Evolutionary conservation across 2,113 vertebrate species (phyloP), one percentile per base, ranked within the genome.

Genomic region (Hipposideros armiger): DNA sequence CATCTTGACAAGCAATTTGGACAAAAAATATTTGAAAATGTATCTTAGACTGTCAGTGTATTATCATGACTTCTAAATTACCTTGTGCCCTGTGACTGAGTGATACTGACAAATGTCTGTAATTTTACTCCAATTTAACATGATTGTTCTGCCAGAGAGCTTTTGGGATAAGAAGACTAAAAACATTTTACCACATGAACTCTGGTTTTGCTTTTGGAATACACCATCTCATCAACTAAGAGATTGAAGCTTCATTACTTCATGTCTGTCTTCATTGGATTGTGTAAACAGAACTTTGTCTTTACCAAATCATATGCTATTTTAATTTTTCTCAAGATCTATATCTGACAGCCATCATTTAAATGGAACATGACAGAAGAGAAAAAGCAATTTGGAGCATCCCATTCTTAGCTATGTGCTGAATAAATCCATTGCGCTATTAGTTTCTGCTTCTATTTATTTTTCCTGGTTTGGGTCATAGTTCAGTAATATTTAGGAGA

Each of bases 281-380:
- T 97, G 87, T 72, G 14, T 89, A 86, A 96, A 85, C 40, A 62
- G 77, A 95, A 85, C 64, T 85, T 77, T 96, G 73, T 91, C 56
- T 80, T 94, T 95, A 96, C 73, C 69, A 96, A 96, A 94, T 93
- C 78, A 94, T 76, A 66, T 36, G 83, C 95, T 93, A 83, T 80
- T 97, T 97, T 96, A 87, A 94, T 83, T 86, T 96, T 97, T 91
- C 81, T 96, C 84, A 94, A 87, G 73, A 93, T 91, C 78, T 80
- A 93, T 72, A 91, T 69, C 58, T 83, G 40, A 80, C 11, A 91
- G 73, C 32, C 60, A 89, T 96, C 66, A 86, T 69, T 96, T 95
- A 95, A 88, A 96, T 69, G 47, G 40, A 94, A 96, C 47, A 88
- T 70, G 70, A 78, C 19, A 84, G 40, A 93, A 88, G 77, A 93